Evolutionary conservation across 2,888 invertebrate species (phyloP).

Genomic region (Chymomyza caudatula): DNA sequence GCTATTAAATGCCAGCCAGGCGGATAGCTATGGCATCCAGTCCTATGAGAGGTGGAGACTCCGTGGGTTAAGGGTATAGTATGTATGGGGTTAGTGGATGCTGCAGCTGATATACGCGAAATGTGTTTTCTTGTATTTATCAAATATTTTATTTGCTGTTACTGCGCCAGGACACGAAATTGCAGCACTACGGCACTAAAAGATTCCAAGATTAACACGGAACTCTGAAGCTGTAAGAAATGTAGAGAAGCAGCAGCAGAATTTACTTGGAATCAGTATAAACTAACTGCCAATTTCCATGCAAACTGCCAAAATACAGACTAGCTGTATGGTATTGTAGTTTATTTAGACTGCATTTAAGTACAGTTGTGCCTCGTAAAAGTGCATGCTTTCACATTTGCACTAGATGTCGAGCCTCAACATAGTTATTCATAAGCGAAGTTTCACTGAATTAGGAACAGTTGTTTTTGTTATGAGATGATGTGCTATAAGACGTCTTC

Average conservation of each 20-base stretch:
- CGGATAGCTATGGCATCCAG: neutral
- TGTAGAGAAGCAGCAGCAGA: neutral
- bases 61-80: neutral
- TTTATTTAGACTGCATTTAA: neutral
- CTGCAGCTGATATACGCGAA: conserved; percentile 31
- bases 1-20: conserved; percentile 66
- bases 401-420: too few relatives aligned
- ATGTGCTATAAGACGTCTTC: neutral
- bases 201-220: neutral
- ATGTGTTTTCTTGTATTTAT: neutral
- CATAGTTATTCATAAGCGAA: too few relatives aligned
- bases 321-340: neutral
- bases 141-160: conserved; percentile 1
- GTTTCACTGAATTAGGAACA: too few relatives aligned
- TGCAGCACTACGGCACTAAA: neutral
- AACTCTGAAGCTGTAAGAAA: neutral
- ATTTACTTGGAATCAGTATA: neutral
- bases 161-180: neutral
- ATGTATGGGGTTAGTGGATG: neutral
- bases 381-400: neutral
- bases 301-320: neutral
- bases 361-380: neutral
- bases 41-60: neutral
- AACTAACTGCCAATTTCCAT: neutral
- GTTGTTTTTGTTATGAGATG: neutral